Percentiles rank a stretch among this genome's conserved stretches.
Evolutionary conservation across 2,888 invertebrate genomes (phyloP).

Genomic region (Hirudinaria manillensis): DNA sequence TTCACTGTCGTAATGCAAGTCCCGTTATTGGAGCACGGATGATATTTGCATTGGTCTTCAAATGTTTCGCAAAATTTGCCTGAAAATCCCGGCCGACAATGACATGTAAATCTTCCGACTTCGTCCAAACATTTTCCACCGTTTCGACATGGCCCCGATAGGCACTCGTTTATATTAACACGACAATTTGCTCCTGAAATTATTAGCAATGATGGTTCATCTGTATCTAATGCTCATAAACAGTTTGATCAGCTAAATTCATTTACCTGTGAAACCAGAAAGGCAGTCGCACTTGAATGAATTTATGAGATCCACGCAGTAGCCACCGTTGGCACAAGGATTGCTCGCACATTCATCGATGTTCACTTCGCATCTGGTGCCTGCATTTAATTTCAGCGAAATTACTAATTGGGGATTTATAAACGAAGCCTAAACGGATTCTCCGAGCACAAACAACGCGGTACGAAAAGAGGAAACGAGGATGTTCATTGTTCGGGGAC

Average conservation of each 20-base stretch:
- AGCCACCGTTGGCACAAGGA: constrained; percentile 22
- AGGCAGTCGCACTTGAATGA: constrained; percentile 5
- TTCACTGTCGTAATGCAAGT: constrained; percentile 1
- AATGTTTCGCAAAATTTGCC: constrained; percentile 49
- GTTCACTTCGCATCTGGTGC: constrained; percentile 5
- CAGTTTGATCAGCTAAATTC: background rate
- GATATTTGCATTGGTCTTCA: background rate
- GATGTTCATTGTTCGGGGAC: too few relatives aligned
- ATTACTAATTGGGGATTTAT: background rate
- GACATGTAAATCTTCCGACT: constrained; percentile 71
- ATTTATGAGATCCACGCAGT: constrained; percentile 25
- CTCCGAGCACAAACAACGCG: too few relatives aligned
- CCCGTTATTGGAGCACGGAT: constrained; percentile 18
- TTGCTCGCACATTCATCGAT: constrained; percentile 6
- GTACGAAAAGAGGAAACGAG: too few relatives aligned
- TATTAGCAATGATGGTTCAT: background rate
- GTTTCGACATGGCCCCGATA: constrained; percentile 17
- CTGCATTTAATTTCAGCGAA: constrained; percentile 4
- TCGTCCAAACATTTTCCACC: constrained; percentile 46
- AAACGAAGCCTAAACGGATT: too few relatives aligned
- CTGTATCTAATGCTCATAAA: too few relatives aligned
- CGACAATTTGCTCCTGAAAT: background rate
- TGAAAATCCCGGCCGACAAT: constrained; percentile 48
- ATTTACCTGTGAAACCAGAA: constrained; percentile 10
- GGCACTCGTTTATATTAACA: constrained; percentile 3